phyloP scores from a whole-genome alignment of 2,113 vertebrate genomes.

The Cacatua alba region DNA sequence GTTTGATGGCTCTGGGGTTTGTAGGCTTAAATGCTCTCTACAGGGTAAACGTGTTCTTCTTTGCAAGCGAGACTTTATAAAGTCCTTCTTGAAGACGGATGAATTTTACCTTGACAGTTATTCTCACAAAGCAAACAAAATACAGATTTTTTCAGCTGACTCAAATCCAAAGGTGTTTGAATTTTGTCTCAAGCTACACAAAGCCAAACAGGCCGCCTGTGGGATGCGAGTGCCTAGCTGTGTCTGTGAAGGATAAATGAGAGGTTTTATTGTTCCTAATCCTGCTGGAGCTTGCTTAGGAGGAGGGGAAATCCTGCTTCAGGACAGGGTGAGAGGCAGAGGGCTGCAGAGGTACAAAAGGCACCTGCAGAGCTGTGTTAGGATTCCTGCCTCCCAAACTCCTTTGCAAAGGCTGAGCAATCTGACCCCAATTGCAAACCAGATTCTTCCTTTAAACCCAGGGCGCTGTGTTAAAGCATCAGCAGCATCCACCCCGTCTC shows the following conservation, averaged over 20 bases:
- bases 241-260: slow-evolving; percentile 7
- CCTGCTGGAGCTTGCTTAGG: neutral
- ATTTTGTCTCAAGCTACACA: neutral
- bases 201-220: neutral
- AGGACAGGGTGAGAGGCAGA: neutral
- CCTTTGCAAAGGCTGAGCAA: neutral
- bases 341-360: neutral
- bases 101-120: neutral
- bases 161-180: neutral
- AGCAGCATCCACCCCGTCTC: neutral
- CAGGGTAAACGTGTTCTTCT: neutral
- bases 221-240: neutral
- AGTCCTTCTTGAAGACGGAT: neutral
- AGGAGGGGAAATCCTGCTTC: neutral
- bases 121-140: slow-evolving; percentile 15
- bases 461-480: fast-evolving
- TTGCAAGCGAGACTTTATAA: fast-evolving
- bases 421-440: neutral
- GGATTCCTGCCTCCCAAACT: neutral
- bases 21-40: neutral
- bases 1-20: neutral
- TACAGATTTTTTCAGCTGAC: neutral
- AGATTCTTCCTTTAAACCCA: neutral
- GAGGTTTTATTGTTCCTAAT: slow-evolving; percentile 9
- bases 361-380: neutral